phyloP scores from a whole-genome alignment of 2,797 vertebrate species.

The Phataginus tricuspis region DNA sequence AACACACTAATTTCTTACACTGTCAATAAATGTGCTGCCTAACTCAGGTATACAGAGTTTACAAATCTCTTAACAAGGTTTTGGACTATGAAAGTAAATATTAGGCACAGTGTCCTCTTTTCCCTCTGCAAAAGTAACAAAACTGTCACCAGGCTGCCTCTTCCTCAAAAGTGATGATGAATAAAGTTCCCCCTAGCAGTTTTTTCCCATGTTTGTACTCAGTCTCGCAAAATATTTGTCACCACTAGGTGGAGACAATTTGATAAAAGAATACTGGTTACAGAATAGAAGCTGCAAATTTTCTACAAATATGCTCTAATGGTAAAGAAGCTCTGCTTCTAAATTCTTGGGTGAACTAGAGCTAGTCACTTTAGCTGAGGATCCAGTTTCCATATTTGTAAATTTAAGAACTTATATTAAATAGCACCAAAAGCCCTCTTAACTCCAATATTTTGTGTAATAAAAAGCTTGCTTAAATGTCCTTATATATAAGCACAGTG shows the following conservation, averaged over 20 bases:
- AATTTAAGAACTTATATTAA: slow-evolving; percentile 31
- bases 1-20: neutral
- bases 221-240: slow-evolving; percentile 39
- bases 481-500: neutral
- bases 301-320: slow-evolving; percentile 20
- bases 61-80: neutral
- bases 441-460: neutral
- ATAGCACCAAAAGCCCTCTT: neutral
- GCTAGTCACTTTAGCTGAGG: neutral
- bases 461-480: slow-evolving; percentile 23
- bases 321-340: neutral
- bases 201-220: neutral
- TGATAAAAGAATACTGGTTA: neutral
- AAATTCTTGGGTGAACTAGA: neutral
- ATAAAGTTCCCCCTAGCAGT: neutral
- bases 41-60: neutral
- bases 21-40: neutral
- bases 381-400: slow-evolving; percentile 6
- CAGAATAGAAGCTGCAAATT: neutral
- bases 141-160: neutral
- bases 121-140: neutral
- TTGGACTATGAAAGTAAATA: neutral
- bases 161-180: neutral
- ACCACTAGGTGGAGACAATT: slow-evolving; percentile 71
- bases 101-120: neutral